Conservation (phyloP, 2,113 vertebrate species). For the Aegithalos caudatus region DNA sequence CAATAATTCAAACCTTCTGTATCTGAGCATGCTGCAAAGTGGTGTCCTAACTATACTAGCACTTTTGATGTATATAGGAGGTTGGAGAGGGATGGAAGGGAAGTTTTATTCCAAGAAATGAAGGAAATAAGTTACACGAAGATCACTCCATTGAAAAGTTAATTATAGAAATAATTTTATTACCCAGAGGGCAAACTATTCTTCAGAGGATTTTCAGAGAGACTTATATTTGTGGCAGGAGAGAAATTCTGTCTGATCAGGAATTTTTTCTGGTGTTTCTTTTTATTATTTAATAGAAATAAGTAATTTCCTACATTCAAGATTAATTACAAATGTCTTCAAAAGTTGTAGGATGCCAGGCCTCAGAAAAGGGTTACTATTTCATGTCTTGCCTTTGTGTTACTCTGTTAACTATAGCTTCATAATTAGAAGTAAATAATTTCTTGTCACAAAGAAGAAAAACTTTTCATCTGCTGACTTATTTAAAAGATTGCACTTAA, state of each 20-base stretch:
- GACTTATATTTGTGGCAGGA: not conserved
- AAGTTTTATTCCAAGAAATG: not conserved
- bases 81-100: not conserved
- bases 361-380: not conserved
- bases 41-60: not conserved
- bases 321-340: not conserved
- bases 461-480: not conserved
- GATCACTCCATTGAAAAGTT: not conserved
- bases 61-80: not conserved
- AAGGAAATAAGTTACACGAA: not conserved
- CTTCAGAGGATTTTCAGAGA: not conserved
- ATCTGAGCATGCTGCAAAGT: not conserved
- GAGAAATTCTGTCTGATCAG: not conserved
- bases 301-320: not conserved
- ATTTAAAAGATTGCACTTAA: not conserved
- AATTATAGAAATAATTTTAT: not conserved
- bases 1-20: conserved; percentile 20
- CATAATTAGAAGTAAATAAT: not conserved
- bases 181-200: not conserved
- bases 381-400: not conserved
- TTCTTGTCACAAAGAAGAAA: not conserved
- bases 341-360: not conserved
- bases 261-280: not conserved
- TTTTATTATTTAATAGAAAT: not conserved
- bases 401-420: not conserved